Base-by-base conservation (phyloP, 2,888 invertebrate species). In the Cylloceria caligata region DNA sequence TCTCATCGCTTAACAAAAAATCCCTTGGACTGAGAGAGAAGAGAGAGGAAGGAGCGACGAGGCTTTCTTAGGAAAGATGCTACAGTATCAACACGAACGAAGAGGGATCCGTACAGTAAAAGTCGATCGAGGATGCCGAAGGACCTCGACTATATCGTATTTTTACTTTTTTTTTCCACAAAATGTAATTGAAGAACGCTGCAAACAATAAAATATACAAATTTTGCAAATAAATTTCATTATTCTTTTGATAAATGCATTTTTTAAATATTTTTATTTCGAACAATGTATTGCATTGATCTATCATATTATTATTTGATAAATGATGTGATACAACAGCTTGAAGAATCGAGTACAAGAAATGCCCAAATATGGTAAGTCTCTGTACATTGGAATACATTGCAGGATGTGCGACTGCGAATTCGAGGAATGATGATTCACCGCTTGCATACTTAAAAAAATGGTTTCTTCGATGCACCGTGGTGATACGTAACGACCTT, bases 1-100 rank as follows among this genome's bases (percentile, higher is more conserved):
- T 85, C 85, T 85, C 81, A 83, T 81, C 80, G 65, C 52, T 75
- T 75, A 82, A 78, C 81, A 82, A 82, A 82, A 82, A 82, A 82
- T 78, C 21, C 69, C 74, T 71, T n/a, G 19, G 74, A 27, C 47
- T 27, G 57, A 60, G 57, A 57, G 64, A 57, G 36, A 24, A 67
- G n/a, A 73, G 65, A 27, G 30, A 52, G 52, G 34, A 65, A 64
- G 64, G 71, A 78, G 34, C 55, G 45, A 21, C 47, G 52, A 57
- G 64, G 13, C 69, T 49, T 19, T 34, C 45, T 67, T 68, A 55
- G 39, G 16, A 64, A 78, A 30, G 74, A 69, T 80, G 74, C 55
- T 67, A 7, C 67, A 67, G 52, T 36, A 52, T 24, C 45, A 16
- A 11, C 30, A 60, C 30, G 47, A 65, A 73, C 64, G 34, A 80